Base-by-base conservation (phyloP, 2,113 vertebrate genomes). In the Onychorhynchus coronatus region DNA sequence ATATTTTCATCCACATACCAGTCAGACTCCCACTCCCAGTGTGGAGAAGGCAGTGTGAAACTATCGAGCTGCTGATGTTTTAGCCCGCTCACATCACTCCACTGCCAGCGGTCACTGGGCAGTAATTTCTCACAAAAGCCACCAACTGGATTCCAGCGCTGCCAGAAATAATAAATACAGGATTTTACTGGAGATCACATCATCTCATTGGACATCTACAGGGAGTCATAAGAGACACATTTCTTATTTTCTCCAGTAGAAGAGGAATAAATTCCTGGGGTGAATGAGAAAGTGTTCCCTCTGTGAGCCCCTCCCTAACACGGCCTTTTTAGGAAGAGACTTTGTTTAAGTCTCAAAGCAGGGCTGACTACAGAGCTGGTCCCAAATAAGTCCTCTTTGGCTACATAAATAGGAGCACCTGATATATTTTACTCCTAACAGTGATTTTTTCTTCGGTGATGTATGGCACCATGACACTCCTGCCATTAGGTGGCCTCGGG, bases 1-100 rank as follows among this genome's bases (percentile, higher is more conserved):
- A 99, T 99, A 97, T 99, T 99, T 97, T 99, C 99, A 95, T 99
- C 99, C 96, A 98, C 98, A 56, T 99, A 98, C 99, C 99, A 99
- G 98, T 99, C 99, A 5, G 98, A 98, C 85, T 99, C 99, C 99
- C 99, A 99, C 95, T 99, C 99, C 99, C 99, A 99, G 97, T 99
- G 99, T 28, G 96, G 96, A 1, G 99, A 99, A 27, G 99, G 98
- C 77, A 99, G 98, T 20, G 59, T 96, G 95, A 99, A 99, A 92
- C 97, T 95, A 62, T 98, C 98, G 44, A 99, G 98, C 14, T 98
- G 98, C 95, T 99, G 99, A 67, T 99, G 98, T 83, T 99, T 98
- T 59, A 99, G 98, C 63, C 99, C 99, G 5, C 98, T 99, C 97
- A 99, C 97, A 67, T 99, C 99, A 20, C 99, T 99, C 99, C 99